A percentile compares a stretch with the other conserved stretches of the same genome.
These are phyloP conservation scores for Heliothis virescens DNA, from an alignment of 1,140 invertebrate species.

Conservation along the genomic window DNA sequence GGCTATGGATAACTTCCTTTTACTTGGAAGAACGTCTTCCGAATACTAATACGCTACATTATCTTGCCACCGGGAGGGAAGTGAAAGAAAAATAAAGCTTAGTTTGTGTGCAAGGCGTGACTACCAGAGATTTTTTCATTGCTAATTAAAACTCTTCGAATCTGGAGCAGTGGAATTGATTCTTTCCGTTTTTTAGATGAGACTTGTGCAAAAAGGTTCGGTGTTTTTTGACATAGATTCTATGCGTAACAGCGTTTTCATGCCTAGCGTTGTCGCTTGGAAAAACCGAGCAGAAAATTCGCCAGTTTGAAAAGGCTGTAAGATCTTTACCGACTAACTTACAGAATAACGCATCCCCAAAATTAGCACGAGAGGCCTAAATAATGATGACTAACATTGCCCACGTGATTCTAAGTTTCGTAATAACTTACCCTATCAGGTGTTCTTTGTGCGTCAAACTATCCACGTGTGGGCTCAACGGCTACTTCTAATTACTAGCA, in stretches of 20 bases:
- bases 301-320: too few species aligned
- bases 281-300: too few species aligned
- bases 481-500: constrained; percentile 5
- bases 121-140: constrained; percentile 55
- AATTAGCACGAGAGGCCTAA: too few species aligned
- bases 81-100: constrained; percentile 56
- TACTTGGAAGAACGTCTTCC: constrained; percentile 42
- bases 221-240: too few species aligned
- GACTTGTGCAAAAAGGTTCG: constrained; percentile 11
- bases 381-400: neutral
- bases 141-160: constrained; percentile 57
- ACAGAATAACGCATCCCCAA: too few species aligned
- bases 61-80: constrained; percentile 50
- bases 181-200: constrained; percentile 30
- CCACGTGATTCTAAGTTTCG: neutral
- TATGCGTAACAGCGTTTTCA: too few species aligned
- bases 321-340: too few species aligned
- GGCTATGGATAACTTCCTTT: constrained; percentile 49
- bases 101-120: constrained; percentile 34
- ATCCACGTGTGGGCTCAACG: neutral
- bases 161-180: constrained; percentile 50
- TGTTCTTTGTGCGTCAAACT: neutral
- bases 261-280: neutral
- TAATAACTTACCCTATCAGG: neutral
- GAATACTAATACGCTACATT: constrained; percentile 61